These are phyloP conservation scores for Tribolium castaneum DNA, from an alignment of 1,140 invertebrate genomes.

Conservation along the genomic window DNA sequence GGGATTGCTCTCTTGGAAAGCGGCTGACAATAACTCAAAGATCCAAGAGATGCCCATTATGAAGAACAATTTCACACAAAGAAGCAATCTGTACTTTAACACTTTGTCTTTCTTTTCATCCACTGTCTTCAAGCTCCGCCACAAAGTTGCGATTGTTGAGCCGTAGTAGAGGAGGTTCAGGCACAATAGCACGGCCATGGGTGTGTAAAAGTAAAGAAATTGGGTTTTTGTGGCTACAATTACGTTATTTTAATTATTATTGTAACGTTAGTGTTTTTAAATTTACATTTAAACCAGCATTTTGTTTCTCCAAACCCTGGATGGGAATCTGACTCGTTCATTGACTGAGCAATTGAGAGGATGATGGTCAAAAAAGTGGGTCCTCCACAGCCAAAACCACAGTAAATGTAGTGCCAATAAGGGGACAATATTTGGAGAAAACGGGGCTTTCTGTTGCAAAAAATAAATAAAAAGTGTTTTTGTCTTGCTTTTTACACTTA, in stretches of 20 bases:
- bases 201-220: conserved; percentile 76
- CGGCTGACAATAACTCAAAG: conserved; percentile 72
- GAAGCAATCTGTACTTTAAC: conserved; percentile 70
- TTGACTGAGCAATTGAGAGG: conserved; percentile 66
- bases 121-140: conserved; percentile 66
- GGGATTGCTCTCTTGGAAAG: conserved; percentile 38
- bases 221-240: conserved; percentile 66
- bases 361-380: conserved; percentile 67
- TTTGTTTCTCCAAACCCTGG: conserved; percentile 68
- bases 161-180: conserved; percentile 71
- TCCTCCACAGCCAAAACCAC: conserved; percentile 69
- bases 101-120: conserved; percentile 68
- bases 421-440: conserved; percentile 64
- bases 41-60: conserved; percentile 81
- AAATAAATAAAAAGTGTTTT: background rate
- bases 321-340: conserved; percentile 66
- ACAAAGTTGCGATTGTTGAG: conserved; percentile 68
- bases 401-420: conserved; percentile 67
- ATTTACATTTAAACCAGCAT: conserved; percentile 74
- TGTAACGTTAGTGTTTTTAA: background rate
- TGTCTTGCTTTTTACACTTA: conserved; percentile 62
- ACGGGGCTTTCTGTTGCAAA: conserved; percentile 60
- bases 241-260: background rate
- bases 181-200: conserved; percentile 68
- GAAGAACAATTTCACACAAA: conserved; percentile 76